phyloP scores from a whole-genome alignment of 2,888 invertebrate species.

The Ligdia adustata region DNA sequence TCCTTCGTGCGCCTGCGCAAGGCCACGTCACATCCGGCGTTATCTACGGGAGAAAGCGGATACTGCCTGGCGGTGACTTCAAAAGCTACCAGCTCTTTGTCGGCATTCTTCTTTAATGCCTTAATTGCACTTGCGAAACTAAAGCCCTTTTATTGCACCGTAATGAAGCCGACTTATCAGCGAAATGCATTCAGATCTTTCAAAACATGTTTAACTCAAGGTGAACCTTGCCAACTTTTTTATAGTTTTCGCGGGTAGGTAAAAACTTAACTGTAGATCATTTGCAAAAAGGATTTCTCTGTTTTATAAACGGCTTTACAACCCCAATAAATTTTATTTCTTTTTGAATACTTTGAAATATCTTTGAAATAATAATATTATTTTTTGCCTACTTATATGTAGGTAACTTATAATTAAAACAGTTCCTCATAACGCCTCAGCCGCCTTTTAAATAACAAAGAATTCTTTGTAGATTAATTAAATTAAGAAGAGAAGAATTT shows the following conservation, averaged over 20 bases:
- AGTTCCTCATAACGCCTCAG: too few species aligned
- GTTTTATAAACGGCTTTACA: conserved; percentile 3
- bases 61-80: conserved; percentile 68
- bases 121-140: conserved; percentile 74
- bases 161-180: conserved; percentile 54
- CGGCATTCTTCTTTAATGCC: conserved; percentile 58
- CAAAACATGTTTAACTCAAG: conserved; percentile 20
- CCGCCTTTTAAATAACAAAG: too few species aligned
- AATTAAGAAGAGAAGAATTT: too few species aligned
- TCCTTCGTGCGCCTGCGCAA: conserved; percentile 58
- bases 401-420: too few species aligned
- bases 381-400: too few species aligned
- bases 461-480: too few species aligned
- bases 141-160: conserved; percentile 61
- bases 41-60: conserved; percentile 78
- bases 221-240: conserved; percentile 33
- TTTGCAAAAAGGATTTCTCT: conserved; percentile 19
- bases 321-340: conserved; percentile 7
- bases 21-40: conserved; percentile 77
- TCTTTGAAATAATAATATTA: background rate
- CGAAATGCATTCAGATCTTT: conserved; percentile 41
- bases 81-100: conserved; percentile 68
- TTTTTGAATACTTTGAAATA: background rate
- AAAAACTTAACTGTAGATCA: conserved; percentile 27
- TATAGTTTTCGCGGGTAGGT: conserved; percentile 35